Base-by-base conservation (phyloP, 2,888 invertebrate genomes). In the Leptinotarsa tumamoca region DNA sequence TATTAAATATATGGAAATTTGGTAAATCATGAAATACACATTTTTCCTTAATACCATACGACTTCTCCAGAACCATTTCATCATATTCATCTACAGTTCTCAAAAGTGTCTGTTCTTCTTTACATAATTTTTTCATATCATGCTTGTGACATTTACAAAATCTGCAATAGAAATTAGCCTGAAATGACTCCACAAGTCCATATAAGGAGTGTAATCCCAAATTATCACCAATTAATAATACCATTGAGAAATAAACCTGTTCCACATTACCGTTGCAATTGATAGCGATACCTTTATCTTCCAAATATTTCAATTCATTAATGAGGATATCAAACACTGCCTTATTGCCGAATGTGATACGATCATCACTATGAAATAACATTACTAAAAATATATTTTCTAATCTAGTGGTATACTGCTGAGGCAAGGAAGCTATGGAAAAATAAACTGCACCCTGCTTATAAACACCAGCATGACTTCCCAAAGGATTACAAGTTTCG, bases 381-480 rank as follows among this genome's bases (percentile, higher is more conserved):
- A 74, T 52, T 23, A 67, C 80, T 67, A 84, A 78, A 81, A 85
- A 82, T n/a, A 84, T 81, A 78, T 82, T 81, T 78, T 82, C 79
- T 67, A 83, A 75, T 66, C 74, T 72, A 50, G 74, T 76, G 49
- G 73, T 43, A 63, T 75, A 78, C 52, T 82, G 69, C 23, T 80
- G 83, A 18, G 83, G 84, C 58, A 84, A 67, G 68, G 75, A 74
- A n/a, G 78, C 70, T 52, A 83, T 74, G 51, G 80, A 69, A 23
- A 79, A 74, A 79, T 84, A 84, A 33, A 84, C 79, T 68, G 74
- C 81, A 50, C 83, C 83, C 63, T 83, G 71, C 75, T 84, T 84
- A 66, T 83, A 75, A 18, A 70, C 68, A 14, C 82, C 83, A 10
- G 82, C 77, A 75, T 82, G 84, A 63, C 80, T 81, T 13, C 83